Evolutionary conservation across 1,140 invertebrate species (phyloP).

Genomic region (Paralvinella palmiformis): DNA sequence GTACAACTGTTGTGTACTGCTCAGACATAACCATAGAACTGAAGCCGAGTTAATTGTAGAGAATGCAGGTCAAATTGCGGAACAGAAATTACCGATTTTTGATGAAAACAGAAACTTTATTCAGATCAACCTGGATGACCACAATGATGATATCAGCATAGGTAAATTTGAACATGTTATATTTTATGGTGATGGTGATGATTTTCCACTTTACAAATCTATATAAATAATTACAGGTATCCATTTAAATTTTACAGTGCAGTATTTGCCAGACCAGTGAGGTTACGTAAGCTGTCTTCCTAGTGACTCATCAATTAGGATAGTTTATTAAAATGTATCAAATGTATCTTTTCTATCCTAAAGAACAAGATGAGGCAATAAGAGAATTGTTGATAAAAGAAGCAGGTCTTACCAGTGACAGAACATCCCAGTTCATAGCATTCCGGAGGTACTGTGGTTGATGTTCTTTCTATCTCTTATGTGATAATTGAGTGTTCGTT

Average conservation of each 20-base stretch:
- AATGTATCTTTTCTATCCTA: too few species aligned
- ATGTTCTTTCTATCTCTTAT: background rate
- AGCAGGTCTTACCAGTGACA: slow-evolving; percentile 24
- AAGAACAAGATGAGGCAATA: slow-evolving; percentile 26
- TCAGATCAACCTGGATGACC: slow-evolving; percentile 8
- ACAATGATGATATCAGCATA: background rate
- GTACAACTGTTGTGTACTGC: slow-evolving; percentile 28
- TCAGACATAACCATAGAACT: slow-evolving; percentile 38
- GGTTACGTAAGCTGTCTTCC: too few species aligned
- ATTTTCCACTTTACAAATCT: background rate
- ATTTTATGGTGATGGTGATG: background rate
- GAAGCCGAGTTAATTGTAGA: slow-evolving; percentile 40
- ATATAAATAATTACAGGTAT: background rate
- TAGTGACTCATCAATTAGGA: too few species aligned
- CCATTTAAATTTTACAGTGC: background rate
- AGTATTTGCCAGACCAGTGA: too few species aligned
- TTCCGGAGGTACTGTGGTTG: slow-evolving; percentile 36
- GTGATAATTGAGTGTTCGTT: too few species aligned
- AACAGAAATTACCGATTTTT: background rate
- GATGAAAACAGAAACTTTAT: slow-evolving; percentile 27
- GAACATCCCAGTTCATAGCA: slow-evolving; percentile 38
- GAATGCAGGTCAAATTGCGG: slow-evolving; percentile 37
- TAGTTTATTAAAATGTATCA: too few species aligned
- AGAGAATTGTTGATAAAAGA: slow-evolving; percentile 23
- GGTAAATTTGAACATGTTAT: background rate